These are phyloP conservation scores for Hydractinia echinata DNA, from an alignment of 30 jellyfish, hydroid and myxozoan genomes.

Conservation along the genomic window DNA sequence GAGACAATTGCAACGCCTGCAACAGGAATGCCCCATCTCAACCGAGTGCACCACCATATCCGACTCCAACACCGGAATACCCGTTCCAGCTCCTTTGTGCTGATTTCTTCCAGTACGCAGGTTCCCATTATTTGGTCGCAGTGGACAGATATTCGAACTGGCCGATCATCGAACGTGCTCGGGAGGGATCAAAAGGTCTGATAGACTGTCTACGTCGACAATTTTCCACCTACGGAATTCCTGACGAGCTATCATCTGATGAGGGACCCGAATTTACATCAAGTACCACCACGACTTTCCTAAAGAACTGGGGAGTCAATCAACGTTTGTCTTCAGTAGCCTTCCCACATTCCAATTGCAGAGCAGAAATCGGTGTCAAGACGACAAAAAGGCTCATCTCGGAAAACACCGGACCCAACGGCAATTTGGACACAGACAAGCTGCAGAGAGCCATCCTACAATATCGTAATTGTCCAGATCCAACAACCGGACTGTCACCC, in stretches of 20 bases:
- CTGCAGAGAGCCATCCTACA: slow-evolving; percentile 20
- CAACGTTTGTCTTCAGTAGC: slow-evolving; percentile 16
- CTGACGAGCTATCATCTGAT: slow-evolving; percentile 8
- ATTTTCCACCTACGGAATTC: slow-evolving; percentile 20
- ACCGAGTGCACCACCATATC: slow-evolving; percentile 4
- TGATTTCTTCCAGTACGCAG: slow-evolving; percentile 1
- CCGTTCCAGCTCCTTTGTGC: not conserved
- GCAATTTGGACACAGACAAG: slow-evolving; percentile 4
- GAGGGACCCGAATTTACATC: slow-evolving; percentile 15
- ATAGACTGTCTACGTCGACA: not conserved
- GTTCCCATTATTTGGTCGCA: slow-evolving; percentile 14
- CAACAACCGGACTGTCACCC: not conserved
- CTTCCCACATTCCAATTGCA: slow-evolving; percentile 21
- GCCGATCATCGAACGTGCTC: slow-evolving; percentile 15
- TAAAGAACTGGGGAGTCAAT: slow-evolving; percentile 17
- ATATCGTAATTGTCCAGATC: slow-evolving; percentile 24
- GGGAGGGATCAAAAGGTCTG: slow-evolving; percentile 2
- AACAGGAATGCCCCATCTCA: slow-evolving; percentile 16
- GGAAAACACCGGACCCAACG: slow-evolving; percentile 21
- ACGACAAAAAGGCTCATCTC: not conserved
- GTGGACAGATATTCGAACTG: slow-evolving; percentile 20
- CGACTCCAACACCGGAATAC: not conserved
- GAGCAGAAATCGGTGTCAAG: slow-evolving; percentile 16
- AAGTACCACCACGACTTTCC: not conserved
- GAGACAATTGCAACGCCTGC: not conserved